These are phyloP conservation scores for Drosophila hamatofila DNA, from an alignment of 2,888 invertebrate species.

Conservation along the genomic window DNA sequence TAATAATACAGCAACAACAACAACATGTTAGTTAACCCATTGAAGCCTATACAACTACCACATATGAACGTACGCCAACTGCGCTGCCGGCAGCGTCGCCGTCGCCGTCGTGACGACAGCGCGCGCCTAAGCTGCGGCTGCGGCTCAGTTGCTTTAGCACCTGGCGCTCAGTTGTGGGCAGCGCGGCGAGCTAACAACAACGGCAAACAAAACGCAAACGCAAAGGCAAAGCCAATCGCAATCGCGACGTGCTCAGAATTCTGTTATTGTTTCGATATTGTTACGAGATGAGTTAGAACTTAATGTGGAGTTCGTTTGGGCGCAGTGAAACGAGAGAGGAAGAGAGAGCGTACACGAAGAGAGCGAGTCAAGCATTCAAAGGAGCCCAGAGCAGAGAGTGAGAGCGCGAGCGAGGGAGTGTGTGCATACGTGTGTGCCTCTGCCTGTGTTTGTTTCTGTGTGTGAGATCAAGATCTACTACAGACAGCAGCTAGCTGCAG, in stretches of 20 bases:
- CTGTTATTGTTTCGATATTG: slow-evolving; percentile 27
- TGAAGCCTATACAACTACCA: slow-evolving; percentile 43
- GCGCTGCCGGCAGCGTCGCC: slow-evolving; percentile 37
- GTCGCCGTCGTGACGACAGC: slow-evolving; percentile 37
- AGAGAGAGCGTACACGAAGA: slow-evolving; percentile 3
- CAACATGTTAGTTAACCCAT: slow-evolving; percentile 50
- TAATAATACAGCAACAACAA: slow-evolving; percentile 27
- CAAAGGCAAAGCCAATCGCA: slow-evolving; percentile 30
- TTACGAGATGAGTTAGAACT: slow-evolving; percentile 48
- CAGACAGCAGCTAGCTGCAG: slow-evolving; percentile 53
- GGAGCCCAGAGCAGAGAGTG: slow-evolving; percentile 11
- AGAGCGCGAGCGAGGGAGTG: slow-evolving; percentile 44
- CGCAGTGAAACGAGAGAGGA: slow-evolving; percentile 15
- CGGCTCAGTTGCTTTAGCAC: slow-evolving; percentile 60
- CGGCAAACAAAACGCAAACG: slow-evolving; percentile 59
- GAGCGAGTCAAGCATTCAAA: slow-evolving; percentile 34
- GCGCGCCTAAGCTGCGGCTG: slow-evolving; percentile 49
- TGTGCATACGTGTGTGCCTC: neutral
- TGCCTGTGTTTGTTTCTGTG: slow-evolving; percentile 1
- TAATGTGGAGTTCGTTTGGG: slow-evolving; percentile 32
- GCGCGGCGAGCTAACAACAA: slow-evolving; percentile 71
- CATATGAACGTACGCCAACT: slow-evolving; percentile 12
- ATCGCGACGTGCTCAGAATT: slow-evolving; percentile 43
- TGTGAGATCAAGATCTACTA: slow-evolving; percentile 50
- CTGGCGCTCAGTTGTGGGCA: slow-evolving; percentile 75